Evolutionary conservation across 1,140 invertebrate species (phyloP).

Genomic region (Cepaea nemoralis): DNA sequence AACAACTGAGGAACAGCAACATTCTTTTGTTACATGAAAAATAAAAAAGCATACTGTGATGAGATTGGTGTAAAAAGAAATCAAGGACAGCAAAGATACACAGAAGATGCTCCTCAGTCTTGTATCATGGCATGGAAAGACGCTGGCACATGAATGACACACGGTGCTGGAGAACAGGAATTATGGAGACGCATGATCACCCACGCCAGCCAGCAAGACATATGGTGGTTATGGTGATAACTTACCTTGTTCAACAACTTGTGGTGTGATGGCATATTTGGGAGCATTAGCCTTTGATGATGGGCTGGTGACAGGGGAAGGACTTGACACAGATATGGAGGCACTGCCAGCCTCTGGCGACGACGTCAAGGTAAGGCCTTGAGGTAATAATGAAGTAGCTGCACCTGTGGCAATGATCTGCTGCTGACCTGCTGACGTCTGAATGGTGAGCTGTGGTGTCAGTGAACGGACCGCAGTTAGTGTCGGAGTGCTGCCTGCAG

Average conservation of each 20-base stretch:
- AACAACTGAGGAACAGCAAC: too few species aligned
- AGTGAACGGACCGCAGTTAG: slow-evolving; percentile 16
- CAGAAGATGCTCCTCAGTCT: too few species aligned
- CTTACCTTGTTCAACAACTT: slow-evolving; percentile 71
- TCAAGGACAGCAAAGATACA: too few species aligned
- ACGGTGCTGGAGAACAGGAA: too few species aligned
- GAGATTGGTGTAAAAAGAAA: too few species aligned
- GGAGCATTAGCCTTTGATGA: slow-evolving; percentile 49
- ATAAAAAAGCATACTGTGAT: too few species aligned
- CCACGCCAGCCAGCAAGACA: too few species aligned
- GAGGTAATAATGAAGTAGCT: slow-evolving; percentile 23
- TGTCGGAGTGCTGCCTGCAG: not conserved
- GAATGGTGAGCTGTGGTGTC: slow-evolving; percentile 28
- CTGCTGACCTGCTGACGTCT: not conserved
- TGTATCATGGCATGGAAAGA: too few species aligned
- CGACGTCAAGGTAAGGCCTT: slow-evolving; percentile 21
- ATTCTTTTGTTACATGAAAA: too few species aligned
- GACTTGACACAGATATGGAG: slow-evolving; percentile 23
- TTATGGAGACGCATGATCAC: too few species aligned
- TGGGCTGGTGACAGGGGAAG: slow-evolving; percentile 27
- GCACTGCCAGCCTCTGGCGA: slow-evolving; percentile 32
- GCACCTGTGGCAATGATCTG: not conserved
- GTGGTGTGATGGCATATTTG: slow-evolving; percentile 70
- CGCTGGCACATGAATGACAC: too few species aligned
- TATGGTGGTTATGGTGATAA: too few species aligned